Conservation (phyloP, 2,797 vertebrate genomes). For the Leucoraja ocellata region DNA sequence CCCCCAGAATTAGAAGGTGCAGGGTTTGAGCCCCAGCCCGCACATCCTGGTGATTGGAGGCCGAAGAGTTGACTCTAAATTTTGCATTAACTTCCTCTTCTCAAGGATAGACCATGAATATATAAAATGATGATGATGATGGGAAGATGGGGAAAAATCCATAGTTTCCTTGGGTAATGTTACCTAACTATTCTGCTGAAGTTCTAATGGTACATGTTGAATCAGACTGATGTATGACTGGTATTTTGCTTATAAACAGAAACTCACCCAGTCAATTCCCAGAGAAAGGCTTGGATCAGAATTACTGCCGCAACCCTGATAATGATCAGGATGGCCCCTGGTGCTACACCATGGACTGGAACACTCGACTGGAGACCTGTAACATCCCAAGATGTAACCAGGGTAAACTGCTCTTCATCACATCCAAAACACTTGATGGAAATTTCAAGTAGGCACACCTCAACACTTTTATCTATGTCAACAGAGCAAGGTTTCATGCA, state of each 20-base stretch:
- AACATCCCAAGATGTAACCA: constrained; percentile 82
- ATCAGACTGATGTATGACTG: constrained; percentile 19
- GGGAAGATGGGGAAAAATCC: too few relatives aligned
- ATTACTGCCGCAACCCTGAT: constrained; percentile 90
- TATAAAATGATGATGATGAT: neutral
- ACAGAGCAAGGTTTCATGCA: neutral
- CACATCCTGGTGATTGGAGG: neutral
- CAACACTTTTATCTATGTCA: neutral
- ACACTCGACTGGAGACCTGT: constrained; percentile 75
- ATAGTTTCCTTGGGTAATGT: neutral
- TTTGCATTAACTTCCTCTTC: neutral
- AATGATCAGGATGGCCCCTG: constrained; percentile 75
- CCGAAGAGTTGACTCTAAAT: neutral
- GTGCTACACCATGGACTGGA: constrained; percentile 82
- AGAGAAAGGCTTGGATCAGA: constrained; percentile 79
- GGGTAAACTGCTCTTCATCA: constrained; percentile 54
- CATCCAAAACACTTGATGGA: too few relatives aligned
- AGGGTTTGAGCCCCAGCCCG: neutral
- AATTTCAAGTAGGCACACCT: neutral
- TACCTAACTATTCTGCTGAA: neutral
- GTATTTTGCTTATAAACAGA: constrained; percentile 52
- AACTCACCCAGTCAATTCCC: constrained; percentile 62
- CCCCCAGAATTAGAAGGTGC: neutral
- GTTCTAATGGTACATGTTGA: neutral
- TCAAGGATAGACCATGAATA: neutral